Base-by-base conservation (phyloP, 2,888 invertebrate genomes). In the Acanthoscelides obtectus region DNA sequence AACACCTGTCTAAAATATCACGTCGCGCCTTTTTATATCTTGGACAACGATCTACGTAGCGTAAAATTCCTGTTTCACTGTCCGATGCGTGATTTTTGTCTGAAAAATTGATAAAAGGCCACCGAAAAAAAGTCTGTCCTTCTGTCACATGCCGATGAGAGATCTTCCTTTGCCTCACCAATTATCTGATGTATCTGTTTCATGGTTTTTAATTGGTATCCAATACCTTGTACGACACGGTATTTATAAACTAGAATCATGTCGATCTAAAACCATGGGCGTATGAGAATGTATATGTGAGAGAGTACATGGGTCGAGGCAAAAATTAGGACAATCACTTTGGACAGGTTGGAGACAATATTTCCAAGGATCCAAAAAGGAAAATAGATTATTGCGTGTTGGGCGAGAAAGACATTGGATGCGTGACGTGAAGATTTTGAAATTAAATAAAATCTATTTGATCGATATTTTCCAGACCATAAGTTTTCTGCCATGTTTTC, bases 121-220 rank as follows among this genome's bases (percentile, higher is more conserved):
- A 22, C 63, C 67, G 70, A 20, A 70, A n/a, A 45, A 45, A 66
- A 67, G 20, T 25, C 17, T 22, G 21, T n/a, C 22, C 22, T 22
- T 66, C 20, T 22, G 64, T 22, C 67, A 66, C 64, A 20, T 22
- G 25, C 70, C 22, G 70, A 27, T 70, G 22, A 22, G 67, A 64
- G 65, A 25, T 69, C 68, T 70, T 70, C 68, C 68, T 70, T 70
- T 67, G 70, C 64, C 70, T 68, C 67, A 68, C n/a, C 77, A 77
- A 78, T 77, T 77, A 78, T 77, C 76, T 72, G 78, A 77, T 80
- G 45, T 45, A 78, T 79, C 76, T 72, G 75, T 79, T 78, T 79
- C 79, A 79, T 78, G 79, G 77, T 77, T 81, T 81, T 81, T 80
- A 81, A 81, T 81, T 81, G 80, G 80, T 79, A 79, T 76, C 79